These are phyloP conservation scores for Lasioglossum leucozonium DNA, from an alignment of 2,888 invertebrate genomes.

Conservation along the genomic window DNA sequence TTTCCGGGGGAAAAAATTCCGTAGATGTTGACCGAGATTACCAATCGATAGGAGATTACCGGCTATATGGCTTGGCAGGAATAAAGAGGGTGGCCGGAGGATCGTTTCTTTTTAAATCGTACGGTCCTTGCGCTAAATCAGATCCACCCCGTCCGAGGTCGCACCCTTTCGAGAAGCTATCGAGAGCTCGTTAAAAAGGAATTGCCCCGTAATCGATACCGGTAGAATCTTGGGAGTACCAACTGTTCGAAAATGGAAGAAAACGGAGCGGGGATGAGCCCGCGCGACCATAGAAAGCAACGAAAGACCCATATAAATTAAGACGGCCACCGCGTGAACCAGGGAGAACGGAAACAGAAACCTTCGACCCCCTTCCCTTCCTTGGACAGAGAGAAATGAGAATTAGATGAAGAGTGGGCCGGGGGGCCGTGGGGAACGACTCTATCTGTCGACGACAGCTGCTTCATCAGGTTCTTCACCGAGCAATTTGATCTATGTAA, in stretches of 20 bases:
- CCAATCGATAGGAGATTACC: constrained; percentile 55
- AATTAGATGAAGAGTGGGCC: constrained; percentile 33
- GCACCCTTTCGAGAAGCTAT: constrained; percentile 69
- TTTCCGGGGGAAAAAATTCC: constrained; percentile 33
- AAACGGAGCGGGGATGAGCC: background rate
- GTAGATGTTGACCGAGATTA: constrained; percentile 64
- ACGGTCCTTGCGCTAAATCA: constrained; percentile 68
- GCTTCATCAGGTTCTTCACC: constrained; percentile 58
- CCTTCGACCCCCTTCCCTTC: background rate
- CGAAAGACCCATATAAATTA: constrained; percentile 65
- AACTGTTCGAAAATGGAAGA: background rate
- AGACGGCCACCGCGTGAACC: constrained; percentile 33
- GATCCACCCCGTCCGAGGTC: constrained; percentile 20
- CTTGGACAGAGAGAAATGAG: constrained; percentile 41
- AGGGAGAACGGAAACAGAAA: constrained; percentile 38
- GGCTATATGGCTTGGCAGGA: constrained; percentile 23
- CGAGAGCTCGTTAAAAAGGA: constrained; percentile 76
- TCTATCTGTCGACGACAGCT: constrained; percentile 65
- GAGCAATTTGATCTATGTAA: constrained; percentile 38
- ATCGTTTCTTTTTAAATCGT: constrained; percentile 46
- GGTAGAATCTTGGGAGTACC: constrained; percentile 43
- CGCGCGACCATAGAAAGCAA: constrained; percentile 39
- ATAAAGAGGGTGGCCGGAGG: background rate
- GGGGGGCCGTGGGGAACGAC: background rate
- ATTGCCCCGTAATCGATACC: constrained; percentile 75